These are phyloP conservation scores for Epizoanthus scotinus DNA, from an alignment of 92 coral and sea anemone genomes.

Conservation along the genomic window DNA sequence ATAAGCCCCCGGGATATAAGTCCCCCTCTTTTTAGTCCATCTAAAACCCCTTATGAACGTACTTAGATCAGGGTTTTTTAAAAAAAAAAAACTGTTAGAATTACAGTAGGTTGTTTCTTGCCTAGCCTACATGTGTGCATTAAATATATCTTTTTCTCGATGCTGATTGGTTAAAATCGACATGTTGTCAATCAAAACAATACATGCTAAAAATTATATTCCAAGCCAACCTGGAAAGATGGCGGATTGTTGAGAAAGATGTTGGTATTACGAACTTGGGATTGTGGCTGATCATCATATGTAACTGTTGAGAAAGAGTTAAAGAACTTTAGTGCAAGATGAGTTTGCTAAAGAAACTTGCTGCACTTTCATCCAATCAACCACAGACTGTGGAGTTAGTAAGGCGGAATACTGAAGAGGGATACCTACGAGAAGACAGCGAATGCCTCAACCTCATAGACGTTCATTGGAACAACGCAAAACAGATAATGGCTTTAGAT, in stretches of 20 bases:
- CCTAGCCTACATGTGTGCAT: no score
- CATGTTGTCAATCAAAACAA: constrained; percentile 33
- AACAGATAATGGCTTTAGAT: constrained; percentile 76
- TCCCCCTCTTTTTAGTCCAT: no score
- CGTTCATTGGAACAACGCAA: constrained; percentile 84
- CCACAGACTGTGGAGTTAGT: constrained; percentile 59
- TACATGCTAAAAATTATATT: no score
- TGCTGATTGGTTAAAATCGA: constrained; percentile 4
- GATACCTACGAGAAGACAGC: constrained; percentile 39
- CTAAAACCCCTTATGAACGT: no score
- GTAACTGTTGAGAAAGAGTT: neutral
- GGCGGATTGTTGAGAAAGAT: neutral
- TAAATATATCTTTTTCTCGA: neutral
- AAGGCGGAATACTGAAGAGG: constrained; percentile 54
- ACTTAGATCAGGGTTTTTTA: no score
- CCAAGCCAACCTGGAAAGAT: constrained; percentile 27
- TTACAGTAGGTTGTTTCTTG: no score
- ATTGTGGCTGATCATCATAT: constrained; percentile 6
- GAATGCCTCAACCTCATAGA: constrained; percentile 77
- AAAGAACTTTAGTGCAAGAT: constrained; percentile 34
- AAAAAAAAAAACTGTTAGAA: no score
- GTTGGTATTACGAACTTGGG: neutral
- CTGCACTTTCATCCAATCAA: constrained; percentile 70
- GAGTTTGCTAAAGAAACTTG: constrained; percentile 81
- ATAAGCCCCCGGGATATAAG: no score